Conservation (phyloP, 1,140 invertebrate genomes). For the Steinernema feltiae region DNA sequence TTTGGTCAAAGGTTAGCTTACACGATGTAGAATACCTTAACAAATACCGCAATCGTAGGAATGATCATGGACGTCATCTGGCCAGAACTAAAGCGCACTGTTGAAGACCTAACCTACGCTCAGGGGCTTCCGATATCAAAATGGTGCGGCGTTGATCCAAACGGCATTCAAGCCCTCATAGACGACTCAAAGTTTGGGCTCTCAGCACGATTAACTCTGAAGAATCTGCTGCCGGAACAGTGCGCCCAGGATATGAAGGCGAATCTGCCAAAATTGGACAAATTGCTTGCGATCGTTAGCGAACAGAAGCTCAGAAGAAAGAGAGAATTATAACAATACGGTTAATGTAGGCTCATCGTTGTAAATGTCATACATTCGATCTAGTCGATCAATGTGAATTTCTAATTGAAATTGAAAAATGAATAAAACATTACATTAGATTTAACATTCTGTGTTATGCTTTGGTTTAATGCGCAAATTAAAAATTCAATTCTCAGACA, state of each 20-base stretch:
- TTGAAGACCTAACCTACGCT: constrained; percentile 48
- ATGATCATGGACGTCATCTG: constrained; percentile 57
- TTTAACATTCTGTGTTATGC: not conserved
- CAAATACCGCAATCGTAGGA: constrained; percentile 37
- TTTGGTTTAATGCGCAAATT: too few relatives aligned
- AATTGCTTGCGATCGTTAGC: not conserved
- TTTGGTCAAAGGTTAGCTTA: constrained; percentile 44
- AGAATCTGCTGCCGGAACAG: not conserved
- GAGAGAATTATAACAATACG: not conserved
- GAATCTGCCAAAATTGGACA: constrained; percentile 5
- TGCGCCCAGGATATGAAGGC: not conserved
- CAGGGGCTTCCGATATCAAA: constrained; percentile 47
- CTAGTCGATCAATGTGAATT: not conserved
- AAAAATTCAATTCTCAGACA: too few relatives aligned
- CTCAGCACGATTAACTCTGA: not conserved
- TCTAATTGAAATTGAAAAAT: not conserved
- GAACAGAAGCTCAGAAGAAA: not conserved
- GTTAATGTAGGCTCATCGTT: not conserved
- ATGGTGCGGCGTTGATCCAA: constrained; percentile 51
- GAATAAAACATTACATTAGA: too few relatives aligned
- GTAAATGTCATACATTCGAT: not conserved
- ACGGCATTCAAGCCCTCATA: not conserved
- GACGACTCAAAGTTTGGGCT: constrained; percentile 5
- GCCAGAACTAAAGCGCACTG: constrained; percentile 49
- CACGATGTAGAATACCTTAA: constrained; percentile 5